Conservation (phyloP, 2,113 vertebrate genomes). For the Bagarius yarrelli region DNA sequence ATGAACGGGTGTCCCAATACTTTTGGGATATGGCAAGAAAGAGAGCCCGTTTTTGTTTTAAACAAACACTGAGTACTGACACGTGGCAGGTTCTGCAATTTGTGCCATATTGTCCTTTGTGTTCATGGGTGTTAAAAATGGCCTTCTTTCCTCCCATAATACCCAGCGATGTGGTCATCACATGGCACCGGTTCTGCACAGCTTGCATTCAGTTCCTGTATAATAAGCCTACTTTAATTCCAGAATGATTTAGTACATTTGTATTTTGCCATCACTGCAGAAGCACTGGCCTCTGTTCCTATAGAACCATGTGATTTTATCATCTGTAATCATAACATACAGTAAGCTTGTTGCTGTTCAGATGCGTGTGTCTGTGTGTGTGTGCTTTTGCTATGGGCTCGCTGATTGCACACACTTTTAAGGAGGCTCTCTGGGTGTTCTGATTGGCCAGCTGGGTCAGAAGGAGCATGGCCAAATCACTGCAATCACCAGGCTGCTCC, state of each 20-base stretch:
- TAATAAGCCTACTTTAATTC: background rate
- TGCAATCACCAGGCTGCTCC: constrained; percentile 71
- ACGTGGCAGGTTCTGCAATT: background rate
- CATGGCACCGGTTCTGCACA: background rate
- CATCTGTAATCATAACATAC: constrained; percentile 4
- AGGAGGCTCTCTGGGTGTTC: constrained; percentile 60
- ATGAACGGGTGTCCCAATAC: no score
- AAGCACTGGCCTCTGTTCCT: background rate
- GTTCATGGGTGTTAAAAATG: background rate
- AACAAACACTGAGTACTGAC: background rate
- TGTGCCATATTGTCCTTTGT: background rate
- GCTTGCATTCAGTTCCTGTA: background rate
- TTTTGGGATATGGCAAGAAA: background rate
- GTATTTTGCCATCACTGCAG: background rate
- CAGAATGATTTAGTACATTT: background rate
- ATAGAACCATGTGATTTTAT: background rate
- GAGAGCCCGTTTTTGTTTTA: background rate
- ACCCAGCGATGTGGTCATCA: background rate
- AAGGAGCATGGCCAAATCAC: constrained; percentile 67
- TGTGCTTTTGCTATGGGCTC: constrained; percentile 14
- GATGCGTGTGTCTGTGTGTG: constrained; percentile 14
- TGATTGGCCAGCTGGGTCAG: constrained; percentile 69
- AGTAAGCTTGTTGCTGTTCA: constrained; percentile 21
- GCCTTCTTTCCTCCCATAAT: background rate
- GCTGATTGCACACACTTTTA: constrained; percentile 63